A percentile compares a stretch with the other conserved stretches of the same genome.
Evolutionary conservation across 2,888 invertebrate genomes (phyloP).

Genomic region (Nephrotoma flavescens): DNA sequence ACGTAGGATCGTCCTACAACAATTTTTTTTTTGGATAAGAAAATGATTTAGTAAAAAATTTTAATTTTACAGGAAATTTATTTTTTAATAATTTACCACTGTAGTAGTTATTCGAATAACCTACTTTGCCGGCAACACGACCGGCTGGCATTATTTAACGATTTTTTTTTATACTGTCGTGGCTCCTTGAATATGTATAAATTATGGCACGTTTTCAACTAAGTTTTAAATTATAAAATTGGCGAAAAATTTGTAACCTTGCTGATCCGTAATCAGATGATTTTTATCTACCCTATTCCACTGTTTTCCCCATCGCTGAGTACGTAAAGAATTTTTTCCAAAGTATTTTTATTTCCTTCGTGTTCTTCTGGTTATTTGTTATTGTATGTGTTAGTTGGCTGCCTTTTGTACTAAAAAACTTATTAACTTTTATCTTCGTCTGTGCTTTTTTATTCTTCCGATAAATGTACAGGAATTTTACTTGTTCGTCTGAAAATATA

Average conservation of each 20-base stretch:
- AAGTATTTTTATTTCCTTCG: neutral
- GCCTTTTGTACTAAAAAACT: neutral
- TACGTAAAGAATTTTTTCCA: neutral
- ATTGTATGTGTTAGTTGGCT: neutral
- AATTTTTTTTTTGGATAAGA: neutral
- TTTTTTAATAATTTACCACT: conserved; percentile 20
- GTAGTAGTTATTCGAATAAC: conserved; percentile 30
- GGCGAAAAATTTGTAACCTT: neutral
- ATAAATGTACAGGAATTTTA: neutral
- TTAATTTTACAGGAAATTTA: too few relatives aligned
- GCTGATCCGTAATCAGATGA: neutral
- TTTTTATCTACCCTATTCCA: neutral
- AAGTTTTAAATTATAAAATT: neutral
- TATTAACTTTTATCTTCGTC: neutral
- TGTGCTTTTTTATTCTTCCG: neutral
- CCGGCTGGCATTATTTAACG: conserved; percentile 27
- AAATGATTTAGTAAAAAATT: too few relatives aligned
- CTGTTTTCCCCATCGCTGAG: neutral
- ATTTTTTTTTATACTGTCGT: neutral
- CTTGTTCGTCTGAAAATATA: neutral
- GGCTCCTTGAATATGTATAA: neutral
- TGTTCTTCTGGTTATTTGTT: neutral
- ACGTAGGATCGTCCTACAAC: conserved; percentile 62
- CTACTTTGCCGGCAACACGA: conserved; percentile 32
- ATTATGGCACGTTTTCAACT: neutral